Evolutionary conservation across 1,140 invertebrate species (phyloP).

Genomic region (Drosophila aff.): DNA sequence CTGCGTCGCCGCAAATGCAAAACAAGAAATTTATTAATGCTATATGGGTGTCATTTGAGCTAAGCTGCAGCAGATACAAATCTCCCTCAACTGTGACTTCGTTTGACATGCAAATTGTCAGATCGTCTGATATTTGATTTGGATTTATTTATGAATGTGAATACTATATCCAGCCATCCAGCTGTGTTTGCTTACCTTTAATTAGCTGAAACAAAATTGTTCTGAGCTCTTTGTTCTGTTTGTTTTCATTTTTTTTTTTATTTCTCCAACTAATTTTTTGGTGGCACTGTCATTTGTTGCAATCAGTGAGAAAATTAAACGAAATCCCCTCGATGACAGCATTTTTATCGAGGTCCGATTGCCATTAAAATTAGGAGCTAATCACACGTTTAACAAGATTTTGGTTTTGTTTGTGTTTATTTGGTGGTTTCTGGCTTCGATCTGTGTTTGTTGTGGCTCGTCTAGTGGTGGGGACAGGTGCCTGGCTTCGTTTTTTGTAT

Average conservation of each 20-base stretch:
- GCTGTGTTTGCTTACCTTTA: slow-evolving; percentile 59
- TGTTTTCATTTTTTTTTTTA: slow-evolving; percentile 38
- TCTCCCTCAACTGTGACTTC: slow-evolving; percentile 45
- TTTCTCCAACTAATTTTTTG: slow-evolving; percentile 51
- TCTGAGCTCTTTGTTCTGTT: slow-evolving; percentile 15
- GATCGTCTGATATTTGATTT: slow-evolving; percentile 61
- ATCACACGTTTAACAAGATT: slow-evolving; percentile 55
- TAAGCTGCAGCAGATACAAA: slow-evolving; percentile 57
- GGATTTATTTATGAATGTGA: slow-evolving; percentile 63
- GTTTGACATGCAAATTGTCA: slow-evolving; percentile 76
- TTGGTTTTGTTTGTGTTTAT: slow-evolving; percentile 42
- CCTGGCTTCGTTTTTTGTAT: slow-evolving; percentile 20
- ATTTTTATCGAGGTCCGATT: slow-evolving; percentile 42
- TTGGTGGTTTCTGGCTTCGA: slow-evolving; percentile 39
- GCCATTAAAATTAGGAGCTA: slow-evolving; percentile 65
- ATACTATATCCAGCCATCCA: slow-evolving; percentile 12
- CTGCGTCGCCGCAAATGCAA: slow-evolving; percentile 22
- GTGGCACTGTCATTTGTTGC: slow-evolving; percentile 68
- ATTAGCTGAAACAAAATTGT: slow-evolving; percentile 65
- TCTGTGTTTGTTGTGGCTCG: slow-evolving; percentile 6
- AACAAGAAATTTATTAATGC: slow-evolving; percentile 58
- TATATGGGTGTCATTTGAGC: slow-evolving; percentile 60
- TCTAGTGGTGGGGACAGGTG: slow-evolving; percentile 38
- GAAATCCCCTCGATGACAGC: slow-evolving; percentile 35
- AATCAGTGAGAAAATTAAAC: slow-evolving; percentile 76